Percentiles rank a stretch among this genome's conserved stretches.
phyloP scores from a whole-genome alignment of 2,113 vertebrate species.

The Poecile atricapillus region DNA sequence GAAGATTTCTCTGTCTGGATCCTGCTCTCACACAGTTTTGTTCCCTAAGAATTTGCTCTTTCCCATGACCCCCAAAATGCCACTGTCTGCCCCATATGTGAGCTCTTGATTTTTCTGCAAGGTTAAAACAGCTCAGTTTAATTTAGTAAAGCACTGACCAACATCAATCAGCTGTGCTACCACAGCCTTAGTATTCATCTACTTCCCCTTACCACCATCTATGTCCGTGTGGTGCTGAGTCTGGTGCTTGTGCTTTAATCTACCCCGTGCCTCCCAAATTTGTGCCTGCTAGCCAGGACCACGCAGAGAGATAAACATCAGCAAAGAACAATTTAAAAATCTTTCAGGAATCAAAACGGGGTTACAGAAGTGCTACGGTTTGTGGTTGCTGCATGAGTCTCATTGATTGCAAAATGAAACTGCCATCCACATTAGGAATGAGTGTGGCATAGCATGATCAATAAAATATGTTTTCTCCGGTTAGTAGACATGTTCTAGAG shows the following conservation, averaged over 20 bases:
- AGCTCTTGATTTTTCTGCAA: background rate
- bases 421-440: background rate
- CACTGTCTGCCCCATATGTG: background rate
- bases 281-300: background rate
- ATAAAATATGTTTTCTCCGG: background rate
- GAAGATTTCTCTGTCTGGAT: background rate
- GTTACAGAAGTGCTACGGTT: background rate
- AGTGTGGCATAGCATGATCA: background rate
- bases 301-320: background rate
- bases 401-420: background rate
- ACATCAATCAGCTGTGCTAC: background rate
- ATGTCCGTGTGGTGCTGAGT: accelerated
- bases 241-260: background rate
- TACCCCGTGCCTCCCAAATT: accelerated
- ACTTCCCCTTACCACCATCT: background rate
- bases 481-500: background rate
- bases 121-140: background rate
- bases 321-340: background rate
- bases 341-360: background rate
- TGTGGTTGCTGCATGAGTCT: too few species aligned
- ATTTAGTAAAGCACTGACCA: background rate
- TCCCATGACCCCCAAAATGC: background rate
- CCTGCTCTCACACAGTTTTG: background rate
- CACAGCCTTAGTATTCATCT: background rate
- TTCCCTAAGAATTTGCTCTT: background rate